A percentile compares a stretch with the other conserved stretches of the same genome.
phyloP scores from a whole-genome alignment of 2,797 vertebrate genomes.

The Coccyzus lansbergi region DNA sequence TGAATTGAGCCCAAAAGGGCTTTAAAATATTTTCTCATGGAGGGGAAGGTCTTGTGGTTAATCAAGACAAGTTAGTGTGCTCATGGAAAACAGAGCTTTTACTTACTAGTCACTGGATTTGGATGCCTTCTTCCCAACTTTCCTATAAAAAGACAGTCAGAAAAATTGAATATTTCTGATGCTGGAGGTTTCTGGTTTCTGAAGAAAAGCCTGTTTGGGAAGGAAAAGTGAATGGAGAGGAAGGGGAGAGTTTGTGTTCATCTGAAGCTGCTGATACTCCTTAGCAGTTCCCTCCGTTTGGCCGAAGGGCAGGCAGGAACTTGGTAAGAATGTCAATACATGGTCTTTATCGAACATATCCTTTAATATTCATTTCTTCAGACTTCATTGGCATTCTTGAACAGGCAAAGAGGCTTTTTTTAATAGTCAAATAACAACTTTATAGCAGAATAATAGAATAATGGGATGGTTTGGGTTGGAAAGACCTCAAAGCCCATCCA shows the following conservation, averaged over 20 bases:
- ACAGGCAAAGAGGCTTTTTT: neutral
- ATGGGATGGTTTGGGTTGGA: no score
- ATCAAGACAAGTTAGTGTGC: fast-evolving
- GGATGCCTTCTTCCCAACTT: neutral
- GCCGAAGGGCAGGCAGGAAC: fast-evolving
- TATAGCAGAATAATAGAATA: no score
- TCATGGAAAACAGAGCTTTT: neutral
- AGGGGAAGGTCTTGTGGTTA: neutral
- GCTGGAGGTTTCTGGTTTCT: neutral
- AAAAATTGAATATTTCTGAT: neutral
- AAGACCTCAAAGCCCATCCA: no score
- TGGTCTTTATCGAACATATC: neutral
- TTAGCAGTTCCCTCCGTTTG: neutral
- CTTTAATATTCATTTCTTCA: neutral
- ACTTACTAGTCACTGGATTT: neutral
- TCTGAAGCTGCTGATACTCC: neutral
- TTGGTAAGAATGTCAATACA: fast-evolving
- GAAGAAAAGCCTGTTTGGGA: neutral
- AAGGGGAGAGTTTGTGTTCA: neutral
- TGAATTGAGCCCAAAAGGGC: neutral
- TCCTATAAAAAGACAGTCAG: neutral
- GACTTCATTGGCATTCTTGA: neutral
- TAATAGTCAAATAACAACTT: neutral
- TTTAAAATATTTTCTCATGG: neutral
- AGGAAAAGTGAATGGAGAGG: neutral